Evolutionary conservation across 2,113 vertebrate species (phyloP).

Genomic region (Candoia aspera): DNA sequence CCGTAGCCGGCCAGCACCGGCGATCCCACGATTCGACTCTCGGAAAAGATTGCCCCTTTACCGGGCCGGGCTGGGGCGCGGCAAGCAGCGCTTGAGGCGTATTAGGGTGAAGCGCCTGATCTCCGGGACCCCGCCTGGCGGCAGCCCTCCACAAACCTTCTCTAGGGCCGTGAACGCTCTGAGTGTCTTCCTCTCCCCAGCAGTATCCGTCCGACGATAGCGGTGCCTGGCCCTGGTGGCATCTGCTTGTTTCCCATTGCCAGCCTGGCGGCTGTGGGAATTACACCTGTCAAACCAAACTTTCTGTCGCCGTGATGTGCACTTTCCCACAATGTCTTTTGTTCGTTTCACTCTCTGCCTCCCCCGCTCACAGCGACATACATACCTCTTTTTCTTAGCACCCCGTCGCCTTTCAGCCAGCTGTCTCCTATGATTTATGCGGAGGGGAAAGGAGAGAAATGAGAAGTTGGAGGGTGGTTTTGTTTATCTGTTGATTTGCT

Average conservation of each 20-base stretch:
- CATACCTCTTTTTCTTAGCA: not conserved
- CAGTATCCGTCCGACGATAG: conserved; percentile 35
- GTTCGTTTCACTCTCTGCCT: conserved; percentile 50
- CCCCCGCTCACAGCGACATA: not conserved
- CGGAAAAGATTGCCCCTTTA: not conserved
- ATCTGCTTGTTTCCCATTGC: conserved; percentile 75
- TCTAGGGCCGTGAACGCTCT: conserved; percentile 30
- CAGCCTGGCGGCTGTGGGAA: conserved; percentile 71
- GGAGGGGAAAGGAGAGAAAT: not conserved
- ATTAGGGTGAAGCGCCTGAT: not conserved
- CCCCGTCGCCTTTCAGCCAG: conserved; percentile 67
- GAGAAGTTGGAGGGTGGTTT: conserved; percentile 43
- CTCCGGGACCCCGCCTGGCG: not conserved
- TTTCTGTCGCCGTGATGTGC: conserved; percentile 68
- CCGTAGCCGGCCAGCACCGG: not conserved
- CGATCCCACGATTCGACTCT: not conserved
- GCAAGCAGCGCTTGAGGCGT: not conserved
- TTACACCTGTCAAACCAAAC: conserved; percentile 79
- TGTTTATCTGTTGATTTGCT: conserved; percentile 31
- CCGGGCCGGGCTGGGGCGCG: not conserved
- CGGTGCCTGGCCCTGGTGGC: conserved; percentile 53
- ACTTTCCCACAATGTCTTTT: conserved; percentile 78
- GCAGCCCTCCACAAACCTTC: conserved; percentile 24
- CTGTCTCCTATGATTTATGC: conserved; percentile 76
- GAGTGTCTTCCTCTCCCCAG: conserved; percentile 22